A percentile compares a stretch with the other conserved stretches of the same genome.
phyloP scores from a whole-genome alignment of 1,140 invertebrate genomes.

The Notospermus geniculatus region DNA sequence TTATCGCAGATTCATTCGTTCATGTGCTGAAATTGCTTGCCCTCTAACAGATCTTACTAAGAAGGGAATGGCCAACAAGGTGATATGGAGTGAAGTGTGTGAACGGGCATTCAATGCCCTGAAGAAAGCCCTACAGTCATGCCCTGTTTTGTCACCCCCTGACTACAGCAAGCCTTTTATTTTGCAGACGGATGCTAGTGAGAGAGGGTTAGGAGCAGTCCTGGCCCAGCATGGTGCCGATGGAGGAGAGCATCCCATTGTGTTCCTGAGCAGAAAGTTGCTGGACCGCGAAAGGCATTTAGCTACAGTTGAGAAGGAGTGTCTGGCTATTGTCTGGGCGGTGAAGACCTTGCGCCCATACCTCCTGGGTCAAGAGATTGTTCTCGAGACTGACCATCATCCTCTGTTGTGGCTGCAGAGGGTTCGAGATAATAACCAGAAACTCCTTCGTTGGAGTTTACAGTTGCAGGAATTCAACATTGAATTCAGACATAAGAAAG shows the following conservation, averaged over 20 bases:
- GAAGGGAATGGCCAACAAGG: slow-evolving; percentile 24
- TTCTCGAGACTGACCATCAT: neutral
- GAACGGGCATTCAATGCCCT: slow-evolving; percentile 41
- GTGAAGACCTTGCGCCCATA: neutral
- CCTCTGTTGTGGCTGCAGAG: too few species aligned
- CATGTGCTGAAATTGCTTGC: slow-evolving; percentile 50
- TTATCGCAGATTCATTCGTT: slow-evolving; percentile 46
- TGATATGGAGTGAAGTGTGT: slow-evolving; percentile 40
- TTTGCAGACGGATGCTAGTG: slow-evolving; percentile 19
- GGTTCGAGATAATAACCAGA: neutral
- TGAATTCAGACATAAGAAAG: neutral
- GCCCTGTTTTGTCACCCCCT: slow-evolving; percentile 34
- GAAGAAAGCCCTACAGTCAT: slow-evolving; percentile 30
- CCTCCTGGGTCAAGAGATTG: neutral
- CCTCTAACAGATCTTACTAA: slow-evolving; percentile 44
- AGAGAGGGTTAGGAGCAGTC: too few species aligned
- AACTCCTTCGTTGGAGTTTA: neutral
- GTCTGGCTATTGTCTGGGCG: too few species aligned
- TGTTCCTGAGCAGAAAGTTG: slow-evolving; percentile 19
- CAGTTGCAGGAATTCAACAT: neutral
- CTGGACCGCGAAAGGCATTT: slow-evolving; percentile 12
- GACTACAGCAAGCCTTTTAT: slow-evolving; percentile 44
- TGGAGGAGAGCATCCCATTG: slow-evolving; percentile 23
- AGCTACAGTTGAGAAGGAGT: too few species aligned
- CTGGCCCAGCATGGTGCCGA: slow-evolving; percentile 20